These are phyloP conservation scores for Atlantisia rogersi DNA, from an alignment of 2,113 vertebrate species.

Conservation along the genomic window DNA sequence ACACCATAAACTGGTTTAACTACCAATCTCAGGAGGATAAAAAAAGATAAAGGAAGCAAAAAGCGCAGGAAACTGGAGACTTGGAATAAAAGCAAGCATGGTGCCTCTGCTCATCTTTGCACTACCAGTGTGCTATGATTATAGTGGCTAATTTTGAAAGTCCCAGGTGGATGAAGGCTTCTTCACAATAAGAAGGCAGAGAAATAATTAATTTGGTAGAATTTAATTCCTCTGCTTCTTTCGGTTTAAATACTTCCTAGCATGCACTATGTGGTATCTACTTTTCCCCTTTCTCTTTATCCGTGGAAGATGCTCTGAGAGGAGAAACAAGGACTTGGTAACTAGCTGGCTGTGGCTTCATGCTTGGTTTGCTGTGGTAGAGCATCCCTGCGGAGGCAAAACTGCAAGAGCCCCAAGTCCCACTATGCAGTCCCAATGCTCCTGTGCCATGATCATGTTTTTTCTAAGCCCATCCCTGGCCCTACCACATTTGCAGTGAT, in stretches of 20 bases:
- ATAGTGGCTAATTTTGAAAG: background rate
- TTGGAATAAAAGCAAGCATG: background rate
- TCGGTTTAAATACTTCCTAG: background rate
- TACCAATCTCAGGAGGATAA: background rate
- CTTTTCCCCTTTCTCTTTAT: background rate
- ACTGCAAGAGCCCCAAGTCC: background rate
- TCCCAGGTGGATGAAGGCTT: background rate
- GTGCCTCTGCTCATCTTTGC: background rate
- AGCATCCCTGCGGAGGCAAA: background rate
- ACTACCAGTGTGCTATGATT: background rate
- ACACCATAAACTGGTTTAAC: background rate
- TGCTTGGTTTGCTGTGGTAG: fast-evolving
- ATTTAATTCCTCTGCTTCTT: background rate
- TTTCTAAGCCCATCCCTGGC: background rate
- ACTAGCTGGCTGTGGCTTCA: fast-evolving
- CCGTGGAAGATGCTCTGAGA: background rate
- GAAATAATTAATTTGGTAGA: background rate
- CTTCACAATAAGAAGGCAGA: background rate
- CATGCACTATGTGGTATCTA: background rate
- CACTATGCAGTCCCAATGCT: background rate
- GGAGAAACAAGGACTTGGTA: background rate
- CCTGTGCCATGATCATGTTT: fast-evolving
- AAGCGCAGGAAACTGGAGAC: background rate
- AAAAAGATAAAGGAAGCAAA: background rate
- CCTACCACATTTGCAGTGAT: background rate